A percentile compares a stretch with the other conserved stretches of the same genome.
These are phyloP conservation scores for Clinocottus analis DNA, from an alignment of 2,113 vertebrate genomes.

Conservation along the genomic window DNA sequence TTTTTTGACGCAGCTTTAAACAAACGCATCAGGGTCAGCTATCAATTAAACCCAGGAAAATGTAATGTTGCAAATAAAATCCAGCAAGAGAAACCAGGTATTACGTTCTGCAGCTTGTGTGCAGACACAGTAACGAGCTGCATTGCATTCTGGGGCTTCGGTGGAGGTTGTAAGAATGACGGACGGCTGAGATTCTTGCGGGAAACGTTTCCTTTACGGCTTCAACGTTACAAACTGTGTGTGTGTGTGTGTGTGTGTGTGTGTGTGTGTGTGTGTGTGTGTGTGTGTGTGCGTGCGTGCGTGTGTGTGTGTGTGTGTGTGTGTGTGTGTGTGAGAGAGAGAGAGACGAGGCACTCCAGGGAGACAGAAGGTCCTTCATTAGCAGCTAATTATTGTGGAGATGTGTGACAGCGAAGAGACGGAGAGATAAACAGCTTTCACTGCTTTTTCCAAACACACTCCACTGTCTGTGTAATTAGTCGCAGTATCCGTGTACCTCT, in stretches of 20 bases:
- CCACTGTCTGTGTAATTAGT: conserved; percentile 3
- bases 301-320: conserved; percentile 2
- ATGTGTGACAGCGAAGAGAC: conserved; percentile 41
- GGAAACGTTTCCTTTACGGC: not conserved
- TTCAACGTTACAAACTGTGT: too few species aligned
- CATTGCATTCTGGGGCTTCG: not conserved
- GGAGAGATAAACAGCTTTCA: conserved; percentile 10
- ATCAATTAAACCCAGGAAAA: not conserved
- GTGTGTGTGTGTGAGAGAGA: conserved; percentile 11
- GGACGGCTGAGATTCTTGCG: not conserved
- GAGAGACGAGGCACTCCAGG: conserved; percentile 20
- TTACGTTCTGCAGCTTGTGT: not conserved
- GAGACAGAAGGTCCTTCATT: conserved; percentile 53
- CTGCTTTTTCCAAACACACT: not conserved
- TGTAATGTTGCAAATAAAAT: not conserved
- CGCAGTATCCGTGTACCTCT: not conserved
- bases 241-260: not conserved
- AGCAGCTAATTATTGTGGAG: conserved; percentile 54
- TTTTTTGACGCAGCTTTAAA: not conserved
- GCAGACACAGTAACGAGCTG: not conserved
- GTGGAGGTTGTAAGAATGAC: not conserved
- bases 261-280: conserved; percentile 14
- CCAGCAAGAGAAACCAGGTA: not conserved
- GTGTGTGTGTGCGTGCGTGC: conserved; percentile 5
- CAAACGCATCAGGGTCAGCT: not conserved